Conservation (phyloP, 2,888 invertebrate species). For the Chloroclysta siterata region DNA sequence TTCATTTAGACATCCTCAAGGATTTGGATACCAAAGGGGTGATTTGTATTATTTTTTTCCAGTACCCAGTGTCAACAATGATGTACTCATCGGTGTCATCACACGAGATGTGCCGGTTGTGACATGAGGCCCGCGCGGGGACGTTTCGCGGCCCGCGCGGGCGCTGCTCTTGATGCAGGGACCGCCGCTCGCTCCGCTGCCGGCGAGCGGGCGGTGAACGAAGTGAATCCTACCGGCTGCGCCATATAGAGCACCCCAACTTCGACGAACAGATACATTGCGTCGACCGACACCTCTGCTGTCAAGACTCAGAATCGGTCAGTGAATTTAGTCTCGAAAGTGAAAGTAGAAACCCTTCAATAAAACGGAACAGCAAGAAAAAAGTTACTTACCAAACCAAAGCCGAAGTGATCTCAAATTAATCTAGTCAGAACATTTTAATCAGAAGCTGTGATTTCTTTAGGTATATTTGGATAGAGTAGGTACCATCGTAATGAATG, state of each 20-base stretch:
- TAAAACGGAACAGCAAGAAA: constrained; percentile 65
- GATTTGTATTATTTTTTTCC: constrained; percentile 45
- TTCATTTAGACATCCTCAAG: too few species aligned
- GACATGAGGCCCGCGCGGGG: constrained; percentile 84
- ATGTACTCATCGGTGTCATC: constrained; percentile 87
- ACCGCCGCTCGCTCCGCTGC: constrained; percentile 66
- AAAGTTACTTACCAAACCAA: constrained; percentile 76
- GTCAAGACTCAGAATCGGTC: constrained; percentile 71
- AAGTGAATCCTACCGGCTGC: constrained; percentile 63
- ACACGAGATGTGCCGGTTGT: constrained; percentile 88
- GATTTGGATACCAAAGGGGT: too few species aligned
- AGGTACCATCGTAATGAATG: constrained; percentile 28
- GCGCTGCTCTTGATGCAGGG: constrained; percentile 76
- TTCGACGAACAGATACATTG: constrained; percentile 71
- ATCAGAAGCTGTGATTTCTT: constrained; percentile 82
- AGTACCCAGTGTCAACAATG: constrained; percentile 84
- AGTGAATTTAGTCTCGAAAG: constrained; percentile 77
- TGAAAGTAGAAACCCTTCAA: constrained; percentile 71
- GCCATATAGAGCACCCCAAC: constrained; percentile 62
- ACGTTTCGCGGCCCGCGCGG: constrained; percentile 67
- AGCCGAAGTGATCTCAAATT: constrained; percentile 62
- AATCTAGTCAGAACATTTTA: constrained; percentile 57
- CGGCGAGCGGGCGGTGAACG: constrained; percentile 59
- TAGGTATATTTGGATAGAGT: constrained; percentile 58
- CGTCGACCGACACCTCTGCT: constrained; percentile 65